Evolutionary conservation across 2,113 vertebrate species (phyloP), one percentile per base, ranked within the genome.

Genomic region (Benthochromis sp.): DNA sequence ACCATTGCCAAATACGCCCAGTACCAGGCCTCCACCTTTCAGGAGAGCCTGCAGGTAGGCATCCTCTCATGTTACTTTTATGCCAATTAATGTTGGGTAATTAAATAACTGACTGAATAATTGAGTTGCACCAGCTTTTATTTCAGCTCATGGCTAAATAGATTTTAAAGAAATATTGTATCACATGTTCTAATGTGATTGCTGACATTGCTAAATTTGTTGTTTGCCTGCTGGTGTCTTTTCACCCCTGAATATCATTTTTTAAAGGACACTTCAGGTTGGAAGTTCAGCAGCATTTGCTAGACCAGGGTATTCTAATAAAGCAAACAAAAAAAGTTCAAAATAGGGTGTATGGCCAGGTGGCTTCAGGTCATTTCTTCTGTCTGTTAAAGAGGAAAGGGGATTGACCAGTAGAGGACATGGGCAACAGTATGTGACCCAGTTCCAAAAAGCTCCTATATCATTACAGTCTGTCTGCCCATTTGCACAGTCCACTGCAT

Each of bases 1-100:
- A 98, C 97, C 93, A 98, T 98, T 6, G 97, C 97, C 92, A 98
- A 98, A 94, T 98, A 98, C 0, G 98, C 98, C 2, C 98, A 98
- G 95, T 98, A 98, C 94, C 98, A 98, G 91, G 98, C 98, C 2
- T 98, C 98, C 1, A 98, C 97, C 92, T 98, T 98, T 94, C 98
- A 98, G 92, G 97, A 98, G 91, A 98, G 97, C 47, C 93, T 98
- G 76, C 96, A 98, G 97, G 98, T 98, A 94, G 63, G 89, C 88
- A 89, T 87, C 54, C 71, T 71, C 45, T 85, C 90, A 78, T 84
- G 71, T 59, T 83, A 61, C 38, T 86, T 27, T 14, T 52, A 19
- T 78, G 45, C 27, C 76, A 16, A 34, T 47, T 47, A 3, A 50
- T 81, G 21, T 71, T 31, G 21, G 27, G 27, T 12, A 13, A 34